Evolutionary conservation across 2,797 vertebrate species (phyloP).

Genomic region (Eulemur rubriventer): DNA sequence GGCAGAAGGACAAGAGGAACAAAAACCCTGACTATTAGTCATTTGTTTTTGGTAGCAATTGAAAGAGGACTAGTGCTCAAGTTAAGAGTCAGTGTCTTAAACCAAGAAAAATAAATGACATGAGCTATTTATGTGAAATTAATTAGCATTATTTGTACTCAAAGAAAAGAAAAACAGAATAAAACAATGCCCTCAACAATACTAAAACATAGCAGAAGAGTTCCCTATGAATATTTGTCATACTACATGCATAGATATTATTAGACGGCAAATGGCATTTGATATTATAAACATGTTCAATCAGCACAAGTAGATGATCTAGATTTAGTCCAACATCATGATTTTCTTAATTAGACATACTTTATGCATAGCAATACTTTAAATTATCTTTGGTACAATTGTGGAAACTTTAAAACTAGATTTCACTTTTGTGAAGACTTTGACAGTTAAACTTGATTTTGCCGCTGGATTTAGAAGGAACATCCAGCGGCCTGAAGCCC

Average conservation of each 20-base stretch:
- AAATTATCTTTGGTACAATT: constrained; percentile 18
- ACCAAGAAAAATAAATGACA: neutral
- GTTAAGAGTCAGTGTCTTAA: neutral
- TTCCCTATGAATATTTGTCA: neutral
- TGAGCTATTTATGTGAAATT: neutral
- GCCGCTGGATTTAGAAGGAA: neutral
- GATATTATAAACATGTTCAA: neutral
- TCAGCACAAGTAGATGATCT: neutral
- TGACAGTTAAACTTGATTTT: neutral
- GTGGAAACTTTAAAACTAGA: constrained; percentile 50
- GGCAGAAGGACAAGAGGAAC: neutral
- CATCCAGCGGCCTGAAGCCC: neutral
- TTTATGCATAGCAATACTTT: neutral
- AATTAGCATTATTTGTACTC: neutral
- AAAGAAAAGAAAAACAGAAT: neutral
- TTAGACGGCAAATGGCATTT: neutral
- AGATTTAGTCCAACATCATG: neutral
- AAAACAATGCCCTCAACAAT: neutral
- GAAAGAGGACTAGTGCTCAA: neutral
- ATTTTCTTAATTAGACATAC: neutral
- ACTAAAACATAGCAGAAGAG: neutral
- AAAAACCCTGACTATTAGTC: neutral
- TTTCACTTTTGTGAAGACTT: neutral
- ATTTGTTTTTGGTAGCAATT: neutral
- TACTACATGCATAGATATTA: neutral